Conservation (phyloP, 2,113 vertebrate species). For the Sebastes schlegelii region DNA sequence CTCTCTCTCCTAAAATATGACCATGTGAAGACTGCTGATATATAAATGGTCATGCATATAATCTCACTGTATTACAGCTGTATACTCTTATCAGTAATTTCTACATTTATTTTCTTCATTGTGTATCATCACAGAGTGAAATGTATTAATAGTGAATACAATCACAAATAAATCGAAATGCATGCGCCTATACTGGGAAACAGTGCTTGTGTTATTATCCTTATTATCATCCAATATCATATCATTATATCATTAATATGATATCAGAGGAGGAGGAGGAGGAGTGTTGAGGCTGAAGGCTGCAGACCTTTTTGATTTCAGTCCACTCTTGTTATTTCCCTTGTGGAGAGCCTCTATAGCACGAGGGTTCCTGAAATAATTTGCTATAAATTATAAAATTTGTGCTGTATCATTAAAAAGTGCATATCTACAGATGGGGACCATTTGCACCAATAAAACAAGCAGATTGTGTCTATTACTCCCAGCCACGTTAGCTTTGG, state of each 20-base stretch:
- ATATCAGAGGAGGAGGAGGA: neutral
- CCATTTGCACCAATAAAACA: too few species aligned
- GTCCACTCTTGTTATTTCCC: neutral
- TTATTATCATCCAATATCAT: neutral
- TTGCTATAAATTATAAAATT: too few species aligned
- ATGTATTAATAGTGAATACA: neutral
- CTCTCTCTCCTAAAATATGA: slow-evolving; percentile 1
- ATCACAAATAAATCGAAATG: slow-evolving; percentile 19
- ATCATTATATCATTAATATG: neutral
- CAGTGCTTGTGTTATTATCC: neutral
- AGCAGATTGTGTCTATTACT: too few species aligned
- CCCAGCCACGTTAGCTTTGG: too few species aligned
- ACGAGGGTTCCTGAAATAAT: too few species aligned
- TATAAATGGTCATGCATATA: neutral
- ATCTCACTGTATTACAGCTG: neutral
- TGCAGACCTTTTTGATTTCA: neutral
- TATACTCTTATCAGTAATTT: neutral
- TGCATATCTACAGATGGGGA: too few species aligned
- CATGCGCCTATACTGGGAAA: neutral
- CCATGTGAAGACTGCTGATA: neutral
- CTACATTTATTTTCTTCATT: neutral
- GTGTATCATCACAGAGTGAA: neutral
- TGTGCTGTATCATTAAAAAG: too few species aligned
- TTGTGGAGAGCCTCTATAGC: too few species aligned
- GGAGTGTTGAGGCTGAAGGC: neutral